Base-by-base conservation (phyloP, 37 sponge, comb jelly and placozoan species). In the Halichondria panicea region DNA sequence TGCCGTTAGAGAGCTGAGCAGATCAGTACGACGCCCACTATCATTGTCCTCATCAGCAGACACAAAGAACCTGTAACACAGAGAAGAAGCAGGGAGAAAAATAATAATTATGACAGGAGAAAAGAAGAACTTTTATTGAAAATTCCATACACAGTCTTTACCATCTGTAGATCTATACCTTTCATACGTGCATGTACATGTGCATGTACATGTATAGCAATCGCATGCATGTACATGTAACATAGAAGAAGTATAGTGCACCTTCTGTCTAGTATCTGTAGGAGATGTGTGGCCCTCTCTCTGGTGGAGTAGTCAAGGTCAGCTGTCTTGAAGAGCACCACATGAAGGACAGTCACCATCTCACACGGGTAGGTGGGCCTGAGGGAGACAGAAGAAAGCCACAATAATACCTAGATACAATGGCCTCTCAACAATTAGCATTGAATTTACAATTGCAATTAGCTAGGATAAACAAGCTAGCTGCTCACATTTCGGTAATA, bases 331-430 rank as follows among this genome's bases (percentile, higher is more conserved):
- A 74, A 90, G 43, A 96, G 83, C 4, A 87, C 81, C 67, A 93
- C 78, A 39, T 96, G 88, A 2, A 96, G 82, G 5, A 90, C 44
- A 19, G 82, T 80, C 21, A 96, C 75, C 87, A 89, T 74, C 61
- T 93, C 84, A 76, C 90, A 93, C 0, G 93, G 93, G 56, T 96
- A 96, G 31, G 64, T 46, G 39, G 89, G 69, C 34, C 94, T 85
- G 58, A 40, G 41, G n/a, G n/a, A 65, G 65, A 70, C n/a, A 41
- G 46, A 61, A 21, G 36, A 27, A 55, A n/a, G 37, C n/a, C n/a
- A n/a, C n/a, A n/a, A n/a, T n/a, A n/a, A n/a, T n/a, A n/a, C 9
- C 13, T 48, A 48, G 13, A 18, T 48, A 48, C 9, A 32, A 64
- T 8, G 9, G 33, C 39, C 25, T 7, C 33, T 31, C 32, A 36